phyloP scores from a whole-genome alignment of 64 coral and sea anemone genomes.

The Pocillopora verrucosa region DNA sequence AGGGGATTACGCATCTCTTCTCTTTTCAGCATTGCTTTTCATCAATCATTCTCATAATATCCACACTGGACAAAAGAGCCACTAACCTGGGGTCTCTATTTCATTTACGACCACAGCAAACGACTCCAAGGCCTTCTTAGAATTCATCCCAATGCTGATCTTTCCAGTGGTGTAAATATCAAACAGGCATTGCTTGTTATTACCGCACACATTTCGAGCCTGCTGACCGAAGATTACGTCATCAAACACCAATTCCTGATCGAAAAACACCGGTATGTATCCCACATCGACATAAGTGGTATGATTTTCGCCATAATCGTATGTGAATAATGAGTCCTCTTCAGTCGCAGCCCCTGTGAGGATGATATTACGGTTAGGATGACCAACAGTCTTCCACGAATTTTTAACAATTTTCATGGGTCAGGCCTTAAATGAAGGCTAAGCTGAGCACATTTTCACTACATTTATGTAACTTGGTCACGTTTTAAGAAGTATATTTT shows the following conservation, averaged over 20 bases:
- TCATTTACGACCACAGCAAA: slow-evolving; percentile 9
- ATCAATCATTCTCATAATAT: neutral
- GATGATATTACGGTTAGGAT: neutral
- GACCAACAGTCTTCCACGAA: neutral
- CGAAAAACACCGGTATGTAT: slow-evolving; percentile 52
- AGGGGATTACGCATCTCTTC: neutral
- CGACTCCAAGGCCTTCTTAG: slow-evolving; percentile 43
- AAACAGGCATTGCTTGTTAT: slow-evolving; percentile 61
- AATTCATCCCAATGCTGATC: slow-evolving; percentile 50
- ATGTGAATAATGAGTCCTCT: slow-evolving; percentile 59
- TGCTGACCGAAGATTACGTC: slow-evolving; percentile 1
- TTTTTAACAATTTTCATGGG: neutral
- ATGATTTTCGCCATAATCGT: slow-evolving; percentile 37
- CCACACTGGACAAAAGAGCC: neutral
- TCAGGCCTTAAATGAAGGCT: neutral
- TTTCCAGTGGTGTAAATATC: slow-evolving; percentile 54
- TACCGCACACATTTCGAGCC: slow-evolving; percentile 51
- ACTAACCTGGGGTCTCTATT: neutral
- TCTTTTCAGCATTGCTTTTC: neutral
- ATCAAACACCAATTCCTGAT: slow-evolving; percentile 31
- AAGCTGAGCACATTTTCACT: neutral
- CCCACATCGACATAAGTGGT: slow-evolving; percentile 6
- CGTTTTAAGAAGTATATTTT: too few species aligned
- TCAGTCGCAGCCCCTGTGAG: slow-evolving; percentile 43
- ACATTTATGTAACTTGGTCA: too few species aligned